Evolutionary conservation across 2,888 invertebrate genomes (phyloP).

Genomic region (Cataglyphis albicans): DNA sequence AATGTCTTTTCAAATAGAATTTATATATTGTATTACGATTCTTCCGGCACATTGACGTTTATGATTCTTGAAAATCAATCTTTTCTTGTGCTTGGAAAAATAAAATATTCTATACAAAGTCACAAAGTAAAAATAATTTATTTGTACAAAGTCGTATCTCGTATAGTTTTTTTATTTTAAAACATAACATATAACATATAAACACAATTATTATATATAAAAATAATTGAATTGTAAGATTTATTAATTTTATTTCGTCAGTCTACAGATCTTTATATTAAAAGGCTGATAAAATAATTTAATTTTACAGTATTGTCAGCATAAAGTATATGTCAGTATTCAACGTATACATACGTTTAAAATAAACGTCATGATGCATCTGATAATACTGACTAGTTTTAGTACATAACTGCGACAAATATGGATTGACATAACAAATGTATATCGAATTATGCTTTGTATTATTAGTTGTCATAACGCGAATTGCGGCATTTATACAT

Average conservation of each 20-base stretch:
- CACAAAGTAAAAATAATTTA: not conserved
- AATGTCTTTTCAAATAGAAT: constrained; percentile 26
- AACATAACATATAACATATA: not conserved
- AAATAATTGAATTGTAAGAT: not conserved
- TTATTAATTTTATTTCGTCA: not conserved
- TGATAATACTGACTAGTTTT: not conserved
- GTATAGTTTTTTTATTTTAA: not conserved
- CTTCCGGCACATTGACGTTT: not conserved
- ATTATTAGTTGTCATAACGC: constrained; percentile 55
- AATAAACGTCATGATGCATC: not conserved
- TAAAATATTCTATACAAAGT: not conserved
- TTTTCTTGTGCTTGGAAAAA: not conserved
- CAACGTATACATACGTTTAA: not conserved
- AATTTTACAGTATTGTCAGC: not conserved
- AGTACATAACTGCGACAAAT: not conserved
- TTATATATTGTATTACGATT: constrained; percentile 16
- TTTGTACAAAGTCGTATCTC: not conserved
- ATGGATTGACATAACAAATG: constrained; percentile 46
- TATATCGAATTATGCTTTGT: constrained; percentile 29
- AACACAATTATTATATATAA: not conserved
- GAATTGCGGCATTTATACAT: constrained; percentile 58
- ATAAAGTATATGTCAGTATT: not conserved
- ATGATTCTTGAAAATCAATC: not conserved
- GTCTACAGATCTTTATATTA: not conserved
- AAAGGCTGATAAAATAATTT: not conserved